A percentile compares a stretch with the other conserved stretches of the same genome.
Evolutionary conservation across 2,113 vertebrate species (phyloP).

Genomic region (Clarias batrachus): DNA sequence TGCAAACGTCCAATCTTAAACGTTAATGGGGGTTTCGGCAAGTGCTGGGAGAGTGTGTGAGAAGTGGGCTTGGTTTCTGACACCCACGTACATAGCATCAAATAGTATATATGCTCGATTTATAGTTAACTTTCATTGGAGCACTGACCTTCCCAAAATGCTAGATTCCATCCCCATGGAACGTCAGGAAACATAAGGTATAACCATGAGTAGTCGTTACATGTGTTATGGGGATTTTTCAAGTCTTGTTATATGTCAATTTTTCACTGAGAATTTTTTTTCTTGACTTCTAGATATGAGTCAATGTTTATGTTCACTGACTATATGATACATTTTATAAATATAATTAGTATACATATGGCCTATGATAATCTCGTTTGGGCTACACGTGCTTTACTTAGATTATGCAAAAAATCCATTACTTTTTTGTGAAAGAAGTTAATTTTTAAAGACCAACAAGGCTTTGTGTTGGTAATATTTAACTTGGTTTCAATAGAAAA

Average conservation of each 20-base stretch:
- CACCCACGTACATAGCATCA: constrained; percentile 60
- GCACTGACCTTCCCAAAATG: constrained; percentile 34
- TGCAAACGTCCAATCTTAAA: constrained; percentile 28
- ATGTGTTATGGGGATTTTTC: background rate
- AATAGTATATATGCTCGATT: constrained; percentile 52
- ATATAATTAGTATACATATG: constrained; percentile 3
- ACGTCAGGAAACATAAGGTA: constrained; percentile 23
- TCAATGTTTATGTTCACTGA: background rate
- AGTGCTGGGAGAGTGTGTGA: constrained; percentile 40
- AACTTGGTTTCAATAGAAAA: constrained; percentile 75
- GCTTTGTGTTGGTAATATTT: constrained; percentile 71
- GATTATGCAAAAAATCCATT: constrained; percentile 46
- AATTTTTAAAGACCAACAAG: constrained; percentile 83
- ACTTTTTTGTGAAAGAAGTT: constrained; percentile 73
- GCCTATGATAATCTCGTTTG: constrained; percentile 20
- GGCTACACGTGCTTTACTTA: background rate
- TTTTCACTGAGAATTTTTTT: background rate
- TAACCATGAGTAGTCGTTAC: background rate
- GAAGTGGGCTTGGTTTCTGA: constrained; percentile 55
- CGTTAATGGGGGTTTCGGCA: constrained; percentile 55
- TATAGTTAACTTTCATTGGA: constrained; percentile 52
- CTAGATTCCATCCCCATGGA: constrained; percentile 35
- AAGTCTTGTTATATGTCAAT: background rate
- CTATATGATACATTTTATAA: background rate
- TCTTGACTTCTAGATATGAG: background rate